Base-by-base conservation (phyloP, 1,140 invertebrate genomes). In the Temnothorax longispinosus region DNA sequence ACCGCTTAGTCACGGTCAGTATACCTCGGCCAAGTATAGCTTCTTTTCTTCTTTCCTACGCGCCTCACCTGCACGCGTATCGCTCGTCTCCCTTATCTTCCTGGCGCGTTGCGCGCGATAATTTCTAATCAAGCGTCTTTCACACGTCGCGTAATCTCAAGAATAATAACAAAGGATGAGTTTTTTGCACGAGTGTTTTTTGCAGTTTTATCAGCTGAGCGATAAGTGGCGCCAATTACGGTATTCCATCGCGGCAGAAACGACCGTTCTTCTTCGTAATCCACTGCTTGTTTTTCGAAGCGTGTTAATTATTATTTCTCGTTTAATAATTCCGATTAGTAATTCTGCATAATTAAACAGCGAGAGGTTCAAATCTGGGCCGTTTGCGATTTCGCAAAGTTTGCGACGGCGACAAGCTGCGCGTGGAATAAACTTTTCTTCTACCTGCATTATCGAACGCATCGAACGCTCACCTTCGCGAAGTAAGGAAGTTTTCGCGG, bases 41-140 rank as follows among this genome's bases (percentile, higher is more conserved):
- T 21, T 47, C 41, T 47, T 52, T 74, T 15, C 21, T 58, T 60
- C 58, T 47, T 60, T 18, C 47, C 21, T 56, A 8, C 7, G 10
- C 41, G 44, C 44, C n/a, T 32, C 58, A 52, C 7, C 52, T 15
- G 18, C 52, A n/a, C 52, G 27, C 18, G 27, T 64, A 38, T 41
- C 44, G 56, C 41, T 35, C n/a, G 18, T 27, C 1, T 32, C n/a
- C 11, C 15, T 64, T 44, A 47, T 32, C 56, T 65, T 38, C 58
- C 44, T 11, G 15, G 1, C 7, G 41, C n/a, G 52, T 15, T 6
- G 74, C 58, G 10, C 21, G 15, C 44, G 60, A 47, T 78, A 47
- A 78, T 50, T 78, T 65, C 52, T 74, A 72, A 78, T 78, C 76
- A 47, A 35, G 41, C 58, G 18, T 74, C 32, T 56, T 18, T 18